These are phyloP conservation scores for Helicolenus hilgendorfi DNA, from an alignment of 2,797 vertebrate genomes.

Conservation along the genomic window DNA sequence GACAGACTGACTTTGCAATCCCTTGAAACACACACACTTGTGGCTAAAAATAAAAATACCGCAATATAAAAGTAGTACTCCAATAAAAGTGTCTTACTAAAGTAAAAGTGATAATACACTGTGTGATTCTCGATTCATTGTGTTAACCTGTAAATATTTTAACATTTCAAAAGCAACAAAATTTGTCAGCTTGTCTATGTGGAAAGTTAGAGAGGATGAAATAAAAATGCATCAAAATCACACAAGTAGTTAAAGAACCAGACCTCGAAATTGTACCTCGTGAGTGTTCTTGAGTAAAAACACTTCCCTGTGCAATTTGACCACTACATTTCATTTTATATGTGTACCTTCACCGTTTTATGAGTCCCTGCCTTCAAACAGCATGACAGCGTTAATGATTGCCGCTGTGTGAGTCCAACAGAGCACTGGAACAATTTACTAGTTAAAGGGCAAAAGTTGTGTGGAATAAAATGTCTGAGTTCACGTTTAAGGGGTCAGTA, in stretches of 20 bases:
- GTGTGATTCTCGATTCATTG: background rate
- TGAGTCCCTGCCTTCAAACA: background rate
- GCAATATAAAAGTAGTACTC: background rate
- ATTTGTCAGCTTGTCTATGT: background rate
- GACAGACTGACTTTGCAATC: background rate
- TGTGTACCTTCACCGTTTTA: background rate
- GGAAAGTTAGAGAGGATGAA: background rate
- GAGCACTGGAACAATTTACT: background rate
- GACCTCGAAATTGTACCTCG: background rate
- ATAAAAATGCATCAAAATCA: background rate
- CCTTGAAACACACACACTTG: background rate
- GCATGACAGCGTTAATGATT: background rate
- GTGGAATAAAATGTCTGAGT: background rate
- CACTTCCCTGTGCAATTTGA: background rate
- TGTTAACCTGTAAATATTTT: background rate
- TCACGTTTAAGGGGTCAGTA: background rate
- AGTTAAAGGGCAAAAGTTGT: background rate
- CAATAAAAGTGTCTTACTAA: background rate
- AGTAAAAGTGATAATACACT: background rate
- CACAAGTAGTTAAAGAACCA: background rate
- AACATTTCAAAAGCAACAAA: background rate
- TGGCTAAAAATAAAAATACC: background rate
- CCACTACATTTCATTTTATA: background rate
- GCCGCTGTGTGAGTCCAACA: background rate
- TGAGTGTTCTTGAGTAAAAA: background rate